Base-by-base conservation (phyloP, 2,888 invertebrate species). In the Nudaria mundana region DNA sequence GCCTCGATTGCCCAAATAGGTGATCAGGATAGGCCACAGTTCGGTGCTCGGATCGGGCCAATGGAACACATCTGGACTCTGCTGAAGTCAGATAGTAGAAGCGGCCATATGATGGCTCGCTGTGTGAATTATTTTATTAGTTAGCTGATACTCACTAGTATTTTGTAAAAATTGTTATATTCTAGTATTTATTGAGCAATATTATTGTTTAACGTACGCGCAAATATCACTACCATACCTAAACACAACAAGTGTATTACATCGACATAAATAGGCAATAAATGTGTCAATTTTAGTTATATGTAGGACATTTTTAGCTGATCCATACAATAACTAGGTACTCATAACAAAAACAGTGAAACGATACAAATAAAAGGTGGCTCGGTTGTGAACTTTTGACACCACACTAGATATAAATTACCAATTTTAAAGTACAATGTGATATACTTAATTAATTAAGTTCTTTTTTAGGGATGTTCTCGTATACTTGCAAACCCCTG, bases 331-430 rank as follows among this genome's bases (percentile, higher is more conserved):
- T n/a, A n/a, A n/a, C n/a, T n/a, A n/a, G n/a, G n/a, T n/a, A n/a
- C n/a, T n/a, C n/a, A n/a, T n/a, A n/a, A n/a, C n/a, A n/a, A n/a
- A n/a, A n/a, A n/a, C n/a, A n/a, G n/a, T n/a, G n/a, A n/a, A n/a
- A n/a, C n/a, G n/a, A n/a, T n/a, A n/a, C n/a, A n/a, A n/a, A n/a
- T n/a, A n/a, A n/a, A n/a, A n/a, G n/a, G n/a, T 40, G 40, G 40
- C 43, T 48, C 55, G 66, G 70, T 66, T 69, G 68, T 69, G 68
- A 67, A 39, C 52, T 42, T 36, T 43, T 58, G 61, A 52, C 56
- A 42, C 20, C 3, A 7, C n/a, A n/a, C n/a, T n/a, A n/a, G n/a
- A 8, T 20, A 20, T 8, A 2, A 20, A 3, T 28, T 26, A 26
- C 12, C 13, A 13, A 26, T 3, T 8, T 7, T 13, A 8, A n/a